A percentile compares a stretch with the other conserved stretches of the same genome.
These are phyloP conservation scores for Ceryle rudis DNA, from an alignment of 2,797 vertebrate genomes.

Conservation along the genomic window DNA sequence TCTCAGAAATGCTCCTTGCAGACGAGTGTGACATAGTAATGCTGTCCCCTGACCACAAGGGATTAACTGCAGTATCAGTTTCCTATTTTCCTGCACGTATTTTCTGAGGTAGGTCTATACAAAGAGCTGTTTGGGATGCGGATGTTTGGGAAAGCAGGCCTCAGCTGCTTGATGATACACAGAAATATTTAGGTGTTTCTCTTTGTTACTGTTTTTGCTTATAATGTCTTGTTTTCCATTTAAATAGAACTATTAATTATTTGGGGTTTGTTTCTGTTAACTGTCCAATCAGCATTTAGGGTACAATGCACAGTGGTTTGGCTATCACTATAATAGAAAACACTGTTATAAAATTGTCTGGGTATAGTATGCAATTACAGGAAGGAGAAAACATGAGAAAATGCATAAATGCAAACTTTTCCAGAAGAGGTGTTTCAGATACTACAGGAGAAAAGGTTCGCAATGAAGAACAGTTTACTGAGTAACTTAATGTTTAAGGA, in stretches of 20 bases:
- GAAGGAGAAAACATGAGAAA: not conserved
- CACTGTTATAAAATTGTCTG: not conserved
- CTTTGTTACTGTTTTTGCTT: not conserved
- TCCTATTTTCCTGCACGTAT: not conserved
- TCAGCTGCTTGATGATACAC: not conserved
- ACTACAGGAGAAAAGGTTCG: constrained; percentile 1
- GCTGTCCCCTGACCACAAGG: not conserved
- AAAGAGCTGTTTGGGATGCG: not conserved
- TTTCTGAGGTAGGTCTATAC: not conserved
- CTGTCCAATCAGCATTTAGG: not conserved
- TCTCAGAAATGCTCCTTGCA: not conserved
- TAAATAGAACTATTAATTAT: not conserved
- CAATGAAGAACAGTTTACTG: not conserved
- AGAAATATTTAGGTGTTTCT: not conserved
- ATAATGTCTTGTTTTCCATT: not conserved
- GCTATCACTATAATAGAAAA: not conserved
- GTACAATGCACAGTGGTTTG: accelerated
- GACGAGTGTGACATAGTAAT: not conserved
- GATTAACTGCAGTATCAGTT: not conserved
- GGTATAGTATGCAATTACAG: not conserved
- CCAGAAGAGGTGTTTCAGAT: not conserved
- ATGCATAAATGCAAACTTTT: not conserved
- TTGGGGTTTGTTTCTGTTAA: not conserved
- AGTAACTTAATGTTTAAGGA: not conserved
- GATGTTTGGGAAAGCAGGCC: not conserved